Evolutionary conservation across 1,140 invertebrate species (phyloP), one percentile per base, ranked within the genome.

Genomic region (Diachasma alloeum): DNA sequence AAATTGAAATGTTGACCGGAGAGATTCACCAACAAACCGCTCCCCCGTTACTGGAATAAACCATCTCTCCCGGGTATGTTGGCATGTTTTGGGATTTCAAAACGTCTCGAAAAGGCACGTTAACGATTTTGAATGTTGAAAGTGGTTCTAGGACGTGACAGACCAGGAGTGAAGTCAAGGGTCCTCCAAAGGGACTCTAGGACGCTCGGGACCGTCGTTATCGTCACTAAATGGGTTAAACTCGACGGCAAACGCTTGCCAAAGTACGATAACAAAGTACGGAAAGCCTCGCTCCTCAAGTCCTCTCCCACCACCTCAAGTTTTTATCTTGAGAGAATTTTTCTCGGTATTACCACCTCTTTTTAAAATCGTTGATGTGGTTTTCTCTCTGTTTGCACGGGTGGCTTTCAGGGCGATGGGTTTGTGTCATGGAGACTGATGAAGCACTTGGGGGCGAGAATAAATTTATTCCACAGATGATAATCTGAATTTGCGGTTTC

Each of bases 151-250:
- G 75, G 59, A 76, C 75, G 75, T 76, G 75, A 63, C 69, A 69
- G 75, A 63, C 75, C 39, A 5, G 59, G 59, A 63, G 59, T 63
- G 10, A 63, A 31, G 19, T 31, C 19, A 26, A 31, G 24, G 59
- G 22, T 63, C 24, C 24, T 31, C 59, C 19, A 63, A 26, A 31
- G 59, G 59, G 24, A 24, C 24, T 63, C 6, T n/a, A 31, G 15
- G 26, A 22, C 53, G 31, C 69, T 72, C 44, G 67, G 39, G 70
- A 73, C 63, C 73, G 70, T 81, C 81, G 82, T 86, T 85, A 85
- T 85, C 84, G 76, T 77, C 75, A 78, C 78, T 82, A 83, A 84
- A 86, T 83, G 81, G 81, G 80, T 80, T 82, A 82, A 79, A 81
- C 75, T 79, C 44, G 72, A 77, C 46, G 39, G 77, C 75, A 75